These are phyloP conservation scores for Agonopterix heracliana DNA, from an alignment of 2,888 invertebrate species.

Conservation along the genomic window DNA sequence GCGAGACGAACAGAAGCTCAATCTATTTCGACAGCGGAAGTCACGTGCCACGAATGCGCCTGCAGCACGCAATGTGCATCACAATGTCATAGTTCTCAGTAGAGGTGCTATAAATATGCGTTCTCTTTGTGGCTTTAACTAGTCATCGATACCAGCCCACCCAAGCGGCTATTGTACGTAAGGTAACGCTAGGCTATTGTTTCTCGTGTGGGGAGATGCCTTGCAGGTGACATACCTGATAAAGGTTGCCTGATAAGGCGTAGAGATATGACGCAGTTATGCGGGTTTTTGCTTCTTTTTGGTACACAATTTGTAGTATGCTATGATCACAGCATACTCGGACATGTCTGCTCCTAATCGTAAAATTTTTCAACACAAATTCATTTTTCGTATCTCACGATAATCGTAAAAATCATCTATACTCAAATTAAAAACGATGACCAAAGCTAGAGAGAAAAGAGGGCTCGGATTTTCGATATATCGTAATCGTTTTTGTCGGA, in stretches of 20 bases:
- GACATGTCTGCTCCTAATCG: too few species aligned
- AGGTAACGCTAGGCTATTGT: slow-evolving; percentile 42
- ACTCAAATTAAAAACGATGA: too few species aligned
- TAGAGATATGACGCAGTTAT: too few species aligned
- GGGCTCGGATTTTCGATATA: too few species aligned
- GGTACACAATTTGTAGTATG: too few species aligned
- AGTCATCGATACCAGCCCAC: slow-evolving; percentile 43
- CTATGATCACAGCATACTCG: too few species aligned
- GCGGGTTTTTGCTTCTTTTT: too few species aligned
- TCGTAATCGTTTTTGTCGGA: too few species aligned
- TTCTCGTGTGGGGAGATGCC: slow-evolving; percentile 27
- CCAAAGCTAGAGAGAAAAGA: too few species aligned
- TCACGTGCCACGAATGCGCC: slow-evolving; percentile 46
- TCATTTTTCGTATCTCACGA: too few species aligned
- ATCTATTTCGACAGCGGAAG: slow-evolving; percentile 64
- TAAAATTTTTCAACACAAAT: too few species aligned
- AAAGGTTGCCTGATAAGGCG: slow-evolving; percentile 22
- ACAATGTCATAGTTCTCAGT: slow-evolving; percentile 60
- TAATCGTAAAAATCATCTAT: too few species aligned
- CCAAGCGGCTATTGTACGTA: slow-evolving; percentile 46
- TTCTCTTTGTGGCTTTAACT: slow-evolving; percentile 11
- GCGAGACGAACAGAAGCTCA: slow-evolving; percentile 25
- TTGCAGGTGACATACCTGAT: slow-evolving; percentile 45
- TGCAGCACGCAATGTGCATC: slow-evolving; percentile 35
- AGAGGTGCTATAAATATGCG: slow-evolving; percentile 19